These are phyloP conservation scores for Botia kubotai DNA, from an alignment of 2,797 vertebrate species.

Conservation along the genomic window DNA sequence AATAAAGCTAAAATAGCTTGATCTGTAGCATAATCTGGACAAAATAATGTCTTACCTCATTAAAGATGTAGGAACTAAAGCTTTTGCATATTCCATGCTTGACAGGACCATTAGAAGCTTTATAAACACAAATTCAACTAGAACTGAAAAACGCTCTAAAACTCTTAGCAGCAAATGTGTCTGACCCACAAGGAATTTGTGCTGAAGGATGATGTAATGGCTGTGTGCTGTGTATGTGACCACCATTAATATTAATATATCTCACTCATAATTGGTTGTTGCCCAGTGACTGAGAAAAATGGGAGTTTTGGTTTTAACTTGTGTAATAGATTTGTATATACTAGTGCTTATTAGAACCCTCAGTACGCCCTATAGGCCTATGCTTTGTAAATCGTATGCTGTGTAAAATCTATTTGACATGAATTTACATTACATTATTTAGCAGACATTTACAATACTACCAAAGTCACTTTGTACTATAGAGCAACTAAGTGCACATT, in stretches of 20 bases:
- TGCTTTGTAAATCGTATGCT: too few species aligned
- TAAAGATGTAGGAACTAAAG: conserved; percentile 59
- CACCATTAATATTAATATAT: not conserved
- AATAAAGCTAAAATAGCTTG: not conserved
- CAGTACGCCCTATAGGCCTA: not conserved
- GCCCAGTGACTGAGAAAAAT: not conserved
- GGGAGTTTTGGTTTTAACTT: not conserved
- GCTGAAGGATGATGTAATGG: not conserved
- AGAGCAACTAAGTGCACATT: not conserved
- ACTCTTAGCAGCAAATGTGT: not conserved
- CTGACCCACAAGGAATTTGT: conserved; percentile 2
- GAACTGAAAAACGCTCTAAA: not conserved
- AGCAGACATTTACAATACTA: not conserved
- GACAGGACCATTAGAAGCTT: conserved; percentile 18
- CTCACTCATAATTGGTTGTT: conserved; percentile 10
- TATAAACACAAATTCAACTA: not conserved
- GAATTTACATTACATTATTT: not conserved
- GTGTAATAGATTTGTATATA: not conserved
- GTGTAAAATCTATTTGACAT: not conserved
- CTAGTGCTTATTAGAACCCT: not conserved
- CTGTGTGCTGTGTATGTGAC: not conserved
- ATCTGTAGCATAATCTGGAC: not conserved
- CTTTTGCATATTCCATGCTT: conserved; percentile 61
- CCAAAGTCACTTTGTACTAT: not conserved
- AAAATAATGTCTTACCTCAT: conserved; percentile 57